Percentiles rank a stretch among this genome's conserved stretches.
phyloP scores from a whole-genome alignment of 2,888 invertebrate species.

The Eurytoma californica region DNA sequence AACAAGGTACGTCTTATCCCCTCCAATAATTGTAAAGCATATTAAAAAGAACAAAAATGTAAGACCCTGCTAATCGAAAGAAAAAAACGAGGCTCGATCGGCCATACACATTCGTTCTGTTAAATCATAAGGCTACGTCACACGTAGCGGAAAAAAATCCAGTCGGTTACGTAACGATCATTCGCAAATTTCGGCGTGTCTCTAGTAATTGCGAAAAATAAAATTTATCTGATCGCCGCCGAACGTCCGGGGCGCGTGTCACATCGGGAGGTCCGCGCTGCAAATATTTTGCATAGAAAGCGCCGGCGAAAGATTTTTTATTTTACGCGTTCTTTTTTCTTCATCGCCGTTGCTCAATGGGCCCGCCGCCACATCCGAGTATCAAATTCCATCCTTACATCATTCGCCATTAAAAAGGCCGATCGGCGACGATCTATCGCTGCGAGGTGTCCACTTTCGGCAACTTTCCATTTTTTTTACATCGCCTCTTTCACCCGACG shows the following conservation, averaged over 20 bases:
- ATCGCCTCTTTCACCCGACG: background rate
- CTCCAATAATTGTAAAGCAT: no score
- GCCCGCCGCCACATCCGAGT: constrained; percentile 3
- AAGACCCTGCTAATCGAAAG: background rate
- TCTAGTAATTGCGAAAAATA: constrained; percentile 32
- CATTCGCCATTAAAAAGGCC: constrained; percentile 17
- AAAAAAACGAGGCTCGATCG: background rate
- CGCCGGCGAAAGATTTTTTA: constrained; percentile 19
- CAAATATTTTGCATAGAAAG: constrained; percentile 48
- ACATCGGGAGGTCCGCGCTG: constrained; percentile 5
- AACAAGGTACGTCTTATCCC: constrained; percentile 68
- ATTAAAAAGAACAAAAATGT: background rate
- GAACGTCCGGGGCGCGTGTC: background rate
- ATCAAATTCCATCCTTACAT: constrained; percentile 47
- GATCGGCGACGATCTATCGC: constrained; percentile 28
- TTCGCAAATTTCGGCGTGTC: constrained; percentile 20
- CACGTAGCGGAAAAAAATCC: constrained; percentile 4
- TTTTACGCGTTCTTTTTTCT: background rate
- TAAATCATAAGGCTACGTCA: constrained; percentile 15
- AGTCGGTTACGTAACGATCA: no score
- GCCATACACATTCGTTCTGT: constrained; percentile 4
- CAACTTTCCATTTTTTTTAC: constrained; percentile 43
- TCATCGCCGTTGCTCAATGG: no score
- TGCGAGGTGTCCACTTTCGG: constrained; percentile 42
- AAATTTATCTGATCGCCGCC: background rate